Conservation (phyloP, 2,888 invertebrate genomes). For the Cotesia congregata region DNA sequence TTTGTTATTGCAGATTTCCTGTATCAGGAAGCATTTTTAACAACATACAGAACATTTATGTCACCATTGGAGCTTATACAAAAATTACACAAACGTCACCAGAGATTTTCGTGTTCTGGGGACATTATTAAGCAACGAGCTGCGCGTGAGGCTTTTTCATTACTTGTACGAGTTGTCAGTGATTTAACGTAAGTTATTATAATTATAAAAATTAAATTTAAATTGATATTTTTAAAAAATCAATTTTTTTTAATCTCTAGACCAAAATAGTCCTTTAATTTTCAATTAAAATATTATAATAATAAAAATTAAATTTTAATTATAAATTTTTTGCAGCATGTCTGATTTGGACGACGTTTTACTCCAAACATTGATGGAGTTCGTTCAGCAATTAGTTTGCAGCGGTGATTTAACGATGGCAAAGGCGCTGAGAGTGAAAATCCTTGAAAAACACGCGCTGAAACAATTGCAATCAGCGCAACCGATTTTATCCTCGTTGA, state of each 20-base stretch:
- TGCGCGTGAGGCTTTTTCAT: constrained; percentile 89
- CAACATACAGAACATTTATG: constrained; percentile 97
- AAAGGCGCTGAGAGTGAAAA: constrained; percentile 88
- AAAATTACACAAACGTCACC: constrained; percentile 86
- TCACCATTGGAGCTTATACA: constrained; percentile 87
- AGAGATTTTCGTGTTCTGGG: constrained; percentile 81
- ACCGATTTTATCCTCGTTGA: constrained; percentile 71
- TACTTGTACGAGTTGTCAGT: constrained; percentile 94
- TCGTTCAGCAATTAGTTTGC: constrained; percentile 93
- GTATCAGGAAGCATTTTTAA: constrained; percentile 98
- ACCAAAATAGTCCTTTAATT: no score
- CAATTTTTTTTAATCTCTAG: neutral
- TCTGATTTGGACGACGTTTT: constrained; percentile 87
- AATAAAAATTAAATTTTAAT: constrained; percentile 4
- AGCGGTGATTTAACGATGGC: constrained; percentile 94
- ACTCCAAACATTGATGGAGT: constrained; percentile 88
- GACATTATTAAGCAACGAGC: constrained; percentile 81
- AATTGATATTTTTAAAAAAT: no score
- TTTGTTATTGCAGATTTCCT: constrained; percentile 79
- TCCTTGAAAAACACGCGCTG: constrained; percentile 86
- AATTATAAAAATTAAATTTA: neutral
- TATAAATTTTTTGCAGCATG: constrained; percentile 73
- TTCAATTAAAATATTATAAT: no score
- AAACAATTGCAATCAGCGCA: constrained; percentile 72
- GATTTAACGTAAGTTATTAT: constrained; percentile 88